These are phyloP conservation scores for Agriotes lineatus DNA, from an alignment of 2,888 invertebrate genomes.

Conservation along the genomic window DNA sequence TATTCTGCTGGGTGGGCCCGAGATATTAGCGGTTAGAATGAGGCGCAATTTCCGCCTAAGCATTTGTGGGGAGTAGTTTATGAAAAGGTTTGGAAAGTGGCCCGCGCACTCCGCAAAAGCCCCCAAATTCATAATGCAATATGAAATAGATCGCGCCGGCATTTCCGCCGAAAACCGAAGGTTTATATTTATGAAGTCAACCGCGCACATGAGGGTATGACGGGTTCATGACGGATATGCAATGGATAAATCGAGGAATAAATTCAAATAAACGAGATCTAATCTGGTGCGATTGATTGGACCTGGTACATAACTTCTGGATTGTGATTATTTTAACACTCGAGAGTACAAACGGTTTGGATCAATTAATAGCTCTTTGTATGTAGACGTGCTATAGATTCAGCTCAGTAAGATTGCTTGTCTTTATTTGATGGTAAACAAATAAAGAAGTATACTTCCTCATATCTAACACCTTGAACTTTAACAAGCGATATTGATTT, in stretches of 20 bases:
- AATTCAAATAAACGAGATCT: background rate
- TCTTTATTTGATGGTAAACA: too few relatives aligned
- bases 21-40: too few relatives aligned
- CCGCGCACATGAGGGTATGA: background rate
- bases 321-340: background rate
- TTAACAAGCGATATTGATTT: too few relatives aligned
- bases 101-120: background rate
- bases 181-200: background rate
- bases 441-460: too few relatives aligned
- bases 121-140: background rate
- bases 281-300: background rate
- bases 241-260: background rate
- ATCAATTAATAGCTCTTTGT: background rate
- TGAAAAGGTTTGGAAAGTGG: background rate
- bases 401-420: too few relatives aligned
- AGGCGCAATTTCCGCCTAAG: too few relatives aligned
- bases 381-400: too few relatives aligned
- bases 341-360: background rate
- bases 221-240: background rate
- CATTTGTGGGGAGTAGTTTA: too few relatives aligned
- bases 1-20: too few relatives aligned
- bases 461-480: too few relatives aligned
- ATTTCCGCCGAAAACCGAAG: background rate
- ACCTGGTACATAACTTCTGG: background rate
- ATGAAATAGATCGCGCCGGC: background rate